These are phyloP conservation scores for Strigamia transsilvanica DNA, from an alignment of 2,888 invertebrate genomes.

Conservation along the genomic window DNA sequence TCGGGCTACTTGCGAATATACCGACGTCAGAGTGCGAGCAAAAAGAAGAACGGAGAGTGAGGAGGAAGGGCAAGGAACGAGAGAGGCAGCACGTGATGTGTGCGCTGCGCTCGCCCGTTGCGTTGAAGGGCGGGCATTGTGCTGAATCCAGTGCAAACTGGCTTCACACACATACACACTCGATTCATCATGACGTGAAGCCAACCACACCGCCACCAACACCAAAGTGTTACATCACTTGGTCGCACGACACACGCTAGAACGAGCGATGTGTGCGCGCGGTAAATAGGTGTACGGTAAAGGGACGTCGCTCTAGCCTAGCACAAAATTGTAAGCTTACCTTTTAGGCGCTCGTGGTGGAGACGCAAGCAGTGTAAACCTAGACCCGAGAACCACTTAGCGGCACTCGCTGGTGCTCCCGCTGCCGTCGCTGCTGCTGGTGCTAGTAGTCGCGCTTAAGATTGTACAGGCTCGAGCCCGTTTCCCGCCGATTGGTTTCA, in stretches of 20 bases:
- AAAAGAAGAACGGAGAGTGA: conserved; percentile 34
- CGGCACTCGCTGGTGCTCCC: conserved; percentile 25
- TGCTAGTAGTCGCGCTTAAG: conserved; percentile 13
- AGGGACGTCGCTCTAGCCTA: not conserved
- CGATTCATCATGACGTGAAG: conserved; percentile 51
- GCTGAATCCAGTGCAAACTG: conserved; percentile 33
- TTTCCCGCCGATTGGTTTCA: conserved; percentile 50
- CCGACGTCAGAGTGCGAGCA: conserved; percentile 25
- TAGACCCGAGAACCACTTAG: conserved; percentile 6
- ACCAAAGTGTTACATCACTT: conserved; percentile 10
- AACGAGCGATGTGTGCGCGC: not conserved
- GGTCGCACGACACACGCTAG: not conserved
- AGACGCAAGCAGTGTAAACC: conserved; percentile 33
- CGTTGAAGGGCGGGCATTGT: conserved; percentile 46
- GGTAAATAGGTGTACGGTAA: conserved; percentile 19
- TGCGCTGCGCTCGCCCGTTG: conserved; percentile 43
- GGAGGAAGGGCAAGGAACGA: conserved; percentile 42
- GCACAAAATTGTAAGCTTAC: conserved; percentile 11
- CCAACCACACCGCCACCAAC: conserved; percentile 49
- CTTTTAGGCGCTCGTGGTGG: conserved; percentile 18
- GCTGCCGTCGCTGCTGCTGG: conserved; percentile 2
- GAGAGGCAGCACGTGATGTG: conserved; percentile 37
- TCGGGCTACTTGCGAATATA: not conserved
- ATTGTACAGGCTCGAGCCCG: conserved; percentile 29
- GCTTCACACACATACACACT: conserved; percentile 45